Base-by-base conservation (phyloP, 2,113 vertebrate species). In the Pomatorhinus ruficollis region DNA sequence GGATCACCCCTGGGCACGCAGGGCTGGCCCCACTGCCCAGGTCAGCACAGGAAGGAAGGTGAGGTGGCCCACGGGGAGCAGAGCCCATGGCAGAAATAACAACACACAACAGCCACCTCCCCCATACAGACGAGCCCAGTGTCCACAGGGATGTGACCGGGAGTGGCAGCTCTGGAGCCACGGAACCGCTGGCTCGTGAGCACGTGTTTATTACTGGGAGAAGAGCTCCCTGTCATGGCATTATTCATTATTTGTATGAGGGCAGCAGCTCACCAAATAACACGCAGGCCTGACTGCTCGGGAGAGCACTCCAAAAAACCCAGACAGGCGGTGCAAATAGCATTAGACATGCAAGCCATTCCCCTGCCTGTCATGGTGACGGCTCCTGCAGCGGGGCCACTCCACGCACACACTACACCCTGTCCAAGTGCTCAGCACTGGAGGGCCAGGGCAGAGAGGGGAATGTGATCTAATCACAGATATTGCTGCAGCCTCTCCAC, bases 111-210 rank as follows among this genome's bases (percentile, higher is more conserved):
- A 68, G 84, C 21, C 4, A 0, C 61, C 53, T 50, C 28, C 56
- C 47, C 22, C 2, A 1, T 0, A 24, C 23, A 60, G 40, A 37
- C 0, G 0, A 49, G 17, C 17, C 15, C 12, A 10, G 40, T 3
- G 14, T 42, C 61, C 69, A 3, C 37, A 19, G 90, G 90, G 88
- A 44, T 21, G 25, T 0, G 0, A 5, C 24, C 2, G 40, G 33
- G 39, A 82, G 75, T 2, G 1, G 3, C 5, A 25, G 75, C 57
- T 49, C 78, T 0, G 0, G 30, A 77, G 68, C 24, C 91, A 44
- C 3, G 23, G 85, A 72, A 15, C 75, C 3, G 0, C 80, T 63
- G 49, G 39, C 87, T 53, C 0, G 0, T 25, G 64, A 70, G 81
- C 83, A 47, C n/a, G 1, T 23, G 64, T 16, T 53, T n/a, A n/a